Evolutionary conservation across 2,888 invertebrate genomes (phyloP).

Genomic region (Campoplex nolae): DNA sequence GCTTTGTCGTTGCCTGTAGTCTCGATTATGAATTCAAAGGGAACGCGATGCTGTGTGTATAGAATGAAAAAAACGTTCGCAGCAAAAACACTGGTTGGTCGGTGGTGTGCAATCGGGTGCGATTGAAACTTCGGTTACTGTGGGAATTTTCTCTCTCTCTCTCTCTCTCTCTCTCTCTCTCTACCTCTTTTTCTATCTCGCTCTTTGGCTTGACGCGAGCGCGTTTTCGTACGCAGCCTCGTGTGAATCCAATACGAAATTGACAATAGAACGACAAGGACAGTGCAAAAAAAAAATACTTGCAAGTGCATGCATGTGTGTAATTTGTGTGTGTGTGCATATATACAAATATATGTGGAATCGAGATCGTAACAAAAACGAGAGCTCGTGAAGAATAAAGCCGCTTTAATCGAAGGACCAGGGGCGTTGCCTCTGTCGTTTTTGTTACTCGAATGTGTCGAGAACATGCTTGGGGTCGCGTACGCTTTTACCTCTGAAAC

Average conservation of each 20-base stretch:
- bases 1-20: not conserved
- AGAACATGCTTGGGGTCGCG: slow-evolving; percentile 7
- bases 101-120: slow-evolving; percentile 51
- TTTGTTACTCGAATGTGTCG: slow-evolving; percentile 28
- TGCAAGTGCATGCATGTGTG: not conserved
- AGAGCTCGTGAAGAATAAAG: slow-evolving; percentile 64
- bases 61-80: slow-evolving; percentile 1
- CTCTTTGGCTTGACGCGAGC: not conserved
- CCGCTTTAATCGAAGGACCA: slow-evolving; percentile 64
- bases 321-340: not conserved
- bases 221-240: slow-evolving; percentile 25
- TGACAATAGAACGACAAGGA: slow-evolving; percentile 51
- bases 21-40: not conserved
- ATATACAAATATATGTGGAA: not conserved
- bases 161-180: slow-evolving; percentile 13
- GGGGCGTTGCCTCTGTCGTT: slow-evolving; percentile 36
- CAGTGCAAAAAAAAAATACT: slow-evolving; percentile 21
- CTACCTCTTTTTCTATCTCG: not conserved
- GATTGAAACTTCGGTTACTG: slow-evolving; percentile 59
- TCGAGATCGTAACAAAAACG: slow-evolving; percentile 37
- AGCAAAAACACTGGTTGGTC: not conserved
- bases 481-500: slow-evolving; percentile 26
- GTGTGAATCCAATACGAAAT: slow-evolving; percentile 53
- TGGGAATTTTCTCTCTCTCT: not conserved
- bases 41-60: not conserved